Evolutionary conservation across 2,888 invertebrate species (phyloP).

Genomic region (Auanema sp.): DNA sequence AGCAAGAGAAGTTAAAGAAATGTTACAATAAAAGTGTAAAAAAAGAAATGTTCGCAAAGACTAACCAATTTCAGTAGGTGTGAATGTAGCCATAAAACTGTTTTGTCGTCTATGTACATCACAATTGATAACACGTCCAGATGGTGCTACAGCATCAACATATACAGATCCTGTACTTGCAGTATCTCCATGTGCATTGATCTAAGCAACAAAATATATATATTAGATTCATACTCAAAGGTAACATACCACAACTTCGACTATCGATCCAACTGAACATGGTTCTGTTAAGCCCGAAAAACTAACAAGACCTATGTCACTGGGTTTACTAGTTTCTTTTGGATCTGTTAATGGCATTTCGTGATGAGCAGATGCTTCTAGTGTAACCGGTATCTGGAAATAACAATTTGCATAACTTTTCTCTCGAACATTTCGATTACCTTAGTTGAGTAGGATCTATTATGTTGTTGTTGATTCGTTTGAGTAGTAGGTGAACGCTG

Average conservation of each 20-base stretch:
- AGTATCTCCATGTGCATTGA: slow-evolving; percentile 69
- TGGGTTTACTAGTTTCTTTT: slow-evolving; percentile 4
- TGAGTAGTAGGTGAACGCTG: slow-evolving; percentile 25
- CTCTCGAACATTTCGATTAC: not conserved
- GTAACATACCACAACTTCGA: slow-evolving; percentile 80
- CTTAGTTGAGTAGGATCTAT: not conserved
- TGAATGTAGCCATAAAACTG: slow-evolving; percentile 91
- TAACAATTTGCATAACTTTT: not conserved
- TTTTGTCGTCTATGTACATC: slow-evolving; percentile 74
- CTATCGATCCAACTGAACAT: slow-evolving; percentile 89
- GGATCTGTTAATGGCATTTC: slow-evolving; percentile 33
- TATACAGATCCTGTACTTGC: slow-evolving; percentile 79
- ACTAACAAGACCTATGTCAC: slow-evolving; percentile 52
- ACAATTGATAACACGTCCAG: slow-evolving; percentile 79
- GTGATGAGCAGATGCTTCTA: slow-evolving; percentile 36
- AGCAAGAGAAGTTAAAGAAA: not conserved
- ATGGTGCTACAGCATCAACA: slow-evolving; percentile 88
- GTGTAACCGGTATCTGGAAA: slow-evolving; percentile 13
- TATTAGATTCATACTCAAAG: not conserved
- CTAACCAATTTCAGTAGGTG: slow-evolving; percentile 89
- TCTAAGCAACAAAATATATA: slow-evolving; percentile 66
- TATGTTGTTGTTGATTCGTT: not conserved
- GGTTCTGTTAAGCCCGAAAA: slow-evolving; percentile 84
- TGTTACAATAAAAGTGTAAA: not conserved
- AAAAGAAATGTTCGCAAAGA: not conserved